Evolutionary conservation across 2,113 vertebrate species (phyloP).

Genomic region (Micromys minutus): DNA sequence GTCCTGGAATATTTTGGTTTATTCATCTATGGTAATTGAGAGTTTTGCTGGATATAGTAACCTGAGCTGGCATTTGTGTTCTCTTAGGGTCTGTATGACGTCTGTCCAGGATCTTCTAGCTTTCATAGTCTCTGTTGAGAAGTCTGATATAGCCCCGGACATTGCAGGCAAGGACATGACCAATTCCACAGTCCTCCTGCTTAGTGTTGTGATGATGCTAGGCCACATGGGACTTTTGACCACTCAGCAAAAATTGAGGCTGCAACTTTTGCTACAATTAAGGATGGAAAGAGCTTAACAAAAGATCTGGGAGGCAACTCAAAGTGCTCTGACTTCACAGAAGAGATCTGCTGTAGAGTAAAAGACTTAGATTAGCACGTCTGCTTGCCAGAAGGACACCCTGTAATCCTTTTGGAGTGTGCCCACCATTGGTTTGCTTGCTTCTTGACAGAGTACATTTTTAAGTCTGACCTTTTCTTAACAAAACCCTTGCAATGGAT

Average conservation of each 20-base stretch:
- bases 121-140: no score
- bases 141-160: constrained; percentile 95
- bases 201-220: constrained; percentile 97
- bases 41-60: no score
- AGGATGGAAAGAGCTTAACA: constrained; percentile 92
- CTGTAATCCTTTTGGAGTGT: not conserved
- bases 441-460: constrained; percentile 68
- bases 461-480: constrained; percentile 76
- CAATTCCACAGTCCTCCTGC: constrained; percentile 95
- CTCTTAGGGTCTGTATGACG: no score
- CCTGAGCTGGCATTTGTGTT: no score
- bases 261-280: constrained; percentile 94
- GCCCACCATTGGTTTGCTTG: constrained; percentile 57
- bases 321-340: constrained; percentile 96
- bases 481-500: constrained; percentile 70
- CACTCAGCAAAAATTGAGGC: constrained; percentile 90
- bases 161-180: constrained; percentile 96
- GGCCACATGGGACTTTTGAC: constrained; percentile 93
- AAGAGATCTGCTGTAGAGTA: constrained; percentile 93
- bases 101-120: no score
- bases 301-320: constrained; percentile 95
- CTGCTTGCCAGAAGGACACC: not conserved
- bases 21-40: no score
- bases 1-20: no score
- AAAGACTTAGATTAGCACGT: constrained; percentile 83